Percentiles rank a stretch among this genome's conserved stretches.
These are phyloP conservation scores for Psittacus erithacus DNA, from an alignment of 2,113 vertebrate genomes.

Conservation along the genomic window DNA sequence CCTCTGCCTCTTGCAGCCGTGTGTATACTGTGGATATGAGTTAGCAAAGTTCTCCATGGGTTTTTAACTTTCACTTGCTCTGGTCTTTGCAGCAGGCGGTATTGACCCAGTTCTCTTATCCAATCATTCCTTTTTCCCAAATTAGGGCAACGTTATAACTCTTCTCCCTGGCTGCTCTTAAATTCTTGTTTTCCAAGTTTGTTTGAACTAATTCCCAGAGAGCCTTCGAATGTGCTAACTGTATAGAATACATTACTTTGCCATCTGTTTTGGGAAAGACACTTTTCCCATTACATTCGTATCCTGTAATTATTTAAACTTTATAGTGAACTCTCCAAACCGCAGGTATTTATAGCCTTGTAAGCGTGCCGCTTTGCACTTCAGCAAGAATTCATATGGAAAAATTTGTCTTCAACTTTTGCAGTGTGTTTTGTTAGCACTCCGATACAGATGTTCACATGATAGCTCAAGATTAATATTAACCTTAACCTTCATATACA, in stretches of 20 bases:
- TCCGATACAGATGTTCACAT: background rate
- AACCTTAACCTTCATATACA: background rate
- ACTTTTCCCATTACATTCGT: slow-evolving; percentile 20
- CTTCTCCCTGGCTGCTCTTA: background rate
- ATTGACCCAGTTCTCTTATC: background rate
- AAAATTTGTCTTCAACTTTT: background rate
- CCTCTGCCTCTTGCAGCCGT: background rate
- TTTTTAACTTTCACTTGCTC: background rate
- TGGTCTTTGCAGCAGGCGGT: background rate
- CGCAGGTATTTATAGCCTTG: background rate
- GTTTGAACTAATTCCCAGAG: slow-evolving; percentile 52
- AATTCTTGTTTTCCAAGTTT: slow-evolving; percentile 41
- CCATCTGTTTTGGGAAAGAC: slow-evolving; percentile 21
- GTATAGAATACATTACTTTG: slow-evolving; percentile 43
- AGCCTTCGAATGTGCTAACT: background rate
- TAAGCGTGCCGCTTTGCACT: background rate
- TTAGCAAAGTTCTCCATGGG: background rate
- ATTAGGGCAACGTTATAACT: background rate
- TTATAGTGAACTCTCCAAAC: background rate
- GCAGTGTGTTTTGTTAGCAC: background rate
- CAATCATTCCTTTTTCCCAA: background rate
- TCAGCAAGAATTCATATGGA: background rate
- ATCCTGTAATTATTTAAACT: slow-evolving; percentile 22
- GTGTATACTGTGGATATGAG: accelerated
- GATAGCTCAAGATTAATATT: background rate